Percentiles rank a stretch among this genome's conserved stretches.
Evolutionary conservation across 2,888 invertebrate genomes (phyloP).

Genomic region (Heterodera filipjevi): DNA sequence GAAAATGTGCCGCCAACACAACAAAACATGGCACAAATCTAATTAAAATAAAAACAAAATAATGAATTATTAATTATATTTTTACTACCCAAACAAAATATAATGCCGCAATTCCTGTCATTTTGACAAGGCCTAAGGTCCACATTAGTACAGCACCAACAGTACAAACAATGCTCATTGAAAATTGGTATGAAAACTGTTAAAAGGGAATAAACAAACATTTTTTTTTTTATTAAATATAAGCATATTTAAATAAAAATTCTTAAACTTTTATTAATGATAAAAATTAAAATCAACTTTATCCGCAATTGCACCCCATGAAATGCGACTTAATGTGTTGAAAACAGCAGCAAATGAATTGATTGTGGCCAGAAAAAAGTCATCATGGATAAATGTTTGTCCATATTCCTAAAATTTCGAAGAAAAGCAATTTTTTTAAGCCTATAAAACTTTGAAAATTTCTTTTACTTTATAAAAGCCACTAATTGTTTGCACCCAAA

Average conservation of each 20-base stretch:
- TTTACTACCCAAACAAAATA: slow-evolving; percentile 43
- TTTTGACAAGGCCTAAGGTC: slow-evolving; percentile 50
- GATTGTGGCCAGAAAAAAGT: slow-evolving; percentile 60
- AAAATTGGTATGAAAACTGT: slow-evolving; percentile 55
- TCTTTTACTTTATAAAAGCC: slow-evolving; percentile 57
- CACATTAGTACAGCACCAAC: slow-evolving; percentile 56
- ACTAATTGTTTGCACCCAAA: slow-evolving; percentile 58
- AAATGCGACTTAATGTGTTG: slow-evolving; percentile 58
- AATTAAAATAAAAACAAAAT: slow-evolving; percentile 21
- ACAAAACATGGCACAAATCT: slow-evolving; percentile 58
- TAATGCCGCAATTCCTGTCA: slow-evolving; percentile 42
- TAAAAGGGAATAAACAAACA: slow-evolving; percentile 17
- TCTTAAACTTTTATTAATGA: no score
- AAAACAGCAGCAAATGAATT: slow-evolving; percentile 57
- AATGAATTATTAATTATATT: not conserved
- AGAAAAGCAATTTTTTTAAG: not conserved
- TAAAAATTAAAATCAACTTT: slow-evolving; percentile 36
- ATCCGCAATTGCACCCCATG: slow-evolving; percentile 60
- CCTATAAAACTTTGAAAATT: not conserved
- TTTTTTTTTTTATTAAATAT: not conserved
- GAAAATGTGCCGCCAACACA: slow-evolving; percentile 61
- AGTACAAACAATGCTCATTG: slow-evolving; percentile 58
- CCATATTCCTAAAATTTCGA: slow-evolving; percentile 51
- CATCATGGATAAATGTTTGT: slow-evolving; percentile 58
- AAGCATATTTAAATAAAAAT: not conserved